Conservation (phyloP, 35 echinoderm and acorn worm species). For the Nesometra sesokonis region DNA sequence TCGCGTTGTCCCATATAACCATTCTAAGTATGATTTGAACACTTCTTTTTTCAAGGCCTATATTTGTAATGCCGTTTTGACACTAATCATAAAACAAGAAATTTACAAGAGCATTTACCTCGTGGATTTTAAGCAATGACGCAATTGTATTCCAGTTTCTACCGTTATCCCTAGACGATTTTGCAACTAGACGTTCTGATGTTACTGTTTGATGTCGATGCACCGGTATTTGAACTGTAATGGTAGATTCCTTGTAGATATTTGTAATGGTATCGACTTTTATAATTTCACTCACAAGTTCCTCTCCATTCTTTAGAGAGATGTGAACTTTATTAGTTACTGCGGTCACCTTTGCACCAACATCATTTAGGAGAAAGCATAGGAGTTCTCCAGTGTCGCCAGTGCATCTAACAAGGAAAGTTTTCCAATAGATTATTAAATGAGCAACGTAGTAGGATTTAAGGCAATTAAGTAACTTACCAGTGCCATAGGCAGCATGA, state of each 20-base stretch:
- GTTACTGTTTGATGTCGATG: not conserved
- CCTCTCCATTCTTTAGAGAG: not conserved
- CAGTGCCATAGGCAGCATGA: too few relatives aligned
- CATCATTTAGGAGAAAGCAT: not conserved
- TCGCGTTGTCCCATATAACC: too few relatives aligned
- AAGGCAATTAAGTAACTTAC: too few relatives aligned
- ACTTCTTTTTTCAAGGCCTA: too few relatives aligned
- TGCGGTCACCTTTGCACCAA: not conserved
- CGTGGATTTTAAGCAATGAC: not conserved
- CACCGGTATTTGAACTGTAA: not conserved
- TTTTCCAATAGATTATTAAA: too few relatives aligned
- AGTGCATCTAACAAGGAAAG: not conserved
- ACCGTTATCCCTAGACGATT: not conserved
- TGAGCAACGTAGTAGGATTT: too few relatives aligned
- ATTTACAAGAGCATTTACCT: not conserved
- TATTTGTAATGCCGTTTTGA: too few relatives aligned
- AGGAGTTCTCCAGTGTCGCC: not conserved
- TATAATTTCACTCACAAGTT: not conserved
- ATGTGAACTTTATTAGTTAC: not conserved
- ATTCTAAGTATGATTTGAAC: too few relatives aligned
- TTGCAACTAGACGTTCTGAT: not conserved
- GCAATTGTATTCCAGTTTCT: not conserved
- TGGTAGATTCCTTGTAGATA: not conserved
- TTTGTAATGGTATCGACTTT: not conserved
- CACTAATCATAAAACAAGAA: not conserved